A percentile compares a stretch with the other conserved stretches of the same genome.
Evolutionary conservation across 2,113 vertebrate species (phyloP).

Genomic region (Prionailurus bengalensis): DNA sequence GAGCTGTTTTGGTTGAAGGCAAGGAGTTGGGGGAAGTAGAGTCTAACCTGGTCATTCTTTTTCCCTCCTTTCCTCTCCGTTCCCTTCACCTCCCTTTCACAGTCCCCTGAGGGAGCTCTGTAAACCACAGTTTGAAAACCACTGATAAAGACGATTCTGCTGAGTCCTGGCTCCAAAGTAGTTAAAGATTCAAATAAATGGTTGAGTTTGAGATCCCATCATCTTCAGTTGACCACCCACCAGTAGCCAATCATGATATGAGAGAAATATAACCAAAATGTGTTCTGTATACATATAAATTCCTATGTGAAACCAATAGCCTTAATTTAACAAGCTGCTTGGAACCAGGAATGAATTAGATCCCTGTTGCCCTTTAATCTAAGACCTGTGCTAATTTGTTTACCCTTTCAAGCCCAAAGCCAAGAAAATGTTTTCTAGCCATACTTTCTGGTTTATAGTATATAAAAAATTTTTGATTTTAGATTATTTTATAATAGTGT

Average conservation of each 20-base stretch:
- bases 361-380: neutral
- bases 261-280: slow-evolving; percentile 16
- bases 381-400: neutral
- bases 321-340: neutral
- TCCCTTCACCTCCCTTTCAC: neutral
- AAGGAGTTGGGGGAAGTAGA: neutral
- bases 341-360: neutral
- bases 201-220: neutral
- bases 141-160: neutral
- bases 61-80: neutral
- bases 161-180: neutral
- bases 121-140: neutral
- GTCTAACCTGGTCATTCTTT: neutral
- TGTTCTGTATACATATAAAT: neutral
- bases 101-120: neutral
- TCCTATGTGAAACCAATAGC: neutral
- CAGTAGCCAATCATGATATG: neutral
- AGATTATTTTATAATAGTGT: neutral
- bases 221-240: neutral
- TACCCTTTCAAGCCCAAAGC: neutral
- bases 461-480: neutral
- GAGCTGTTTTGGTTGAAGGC: neutral
- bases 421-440: slow-evolving; percentile 33
- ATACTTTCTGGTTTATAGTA: neutral
- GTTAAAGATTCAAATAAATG: slow-evolving; percentile 5